phyloP scores from a whole-genome alignment of 2,888 invertebrate genomes.

The Hemicrepidius hirtus region DNA sequence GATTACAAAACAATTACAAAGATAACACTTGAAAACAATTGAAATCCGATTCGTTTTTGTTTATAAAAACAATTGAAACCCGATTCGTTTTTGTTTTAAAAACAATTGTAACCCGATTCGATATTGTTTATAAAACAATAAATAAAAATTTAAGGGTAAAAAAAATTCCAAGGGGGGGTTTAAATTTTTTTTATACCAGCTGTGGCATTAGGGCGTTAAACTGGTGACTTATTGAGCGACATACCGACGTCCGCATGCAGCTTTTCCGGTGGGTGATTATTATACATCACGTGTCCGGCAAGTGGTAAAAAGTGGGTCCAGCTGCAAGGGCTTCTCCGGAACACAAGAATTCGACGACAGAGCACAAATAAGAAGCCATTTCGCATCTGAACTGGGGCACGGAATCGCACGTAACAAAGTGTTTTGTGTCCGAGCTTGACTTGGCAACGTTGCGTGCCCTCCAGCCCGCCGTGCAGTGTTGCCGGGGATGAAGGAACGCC shows the following conservation, averaged over 20 bases:
- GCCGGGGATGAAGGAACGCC: slow-evolving; percentile 47
- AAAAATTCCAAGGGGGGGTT: too few species aligned
- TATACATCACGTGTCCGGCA: slow-evolving; percentile 58
- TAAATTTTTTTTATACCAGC: slow-evolving; percentile 9
- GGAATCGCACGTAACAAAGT: slow-evolving; percentile 47
- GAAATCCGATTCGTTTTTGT: too few species aligned
- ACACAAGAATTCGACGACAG: slow-evolving; percentile 52
- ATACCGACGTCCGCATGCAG: slow-evolving; percentile 32
- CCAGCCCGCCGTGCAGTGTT: slow-evolving; percentile 52
- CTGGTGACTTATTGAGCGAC: slow-evolving; percentile 44
- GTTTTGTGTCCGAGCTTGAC: slow-evolving; percentile 51
- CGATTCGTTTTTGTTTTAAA: too few species aligned
- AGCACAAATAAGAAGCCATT: slow-evolving; percentile 62
- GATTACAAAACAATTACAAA: too few species aligned
- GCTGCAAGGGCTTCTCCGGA: slow-evolving; percentile 36
- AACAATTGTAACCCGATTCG: too few species aligned
- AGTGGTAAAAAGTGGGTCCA: slow-evolving; percentile 52
- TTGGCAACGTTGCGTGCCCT: slow-evolving; percentile 66
- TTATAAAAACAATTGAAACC: too few species aligned
- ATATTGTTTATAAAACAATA: too few species aligned
- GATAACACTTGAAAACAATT: too few species aligned
- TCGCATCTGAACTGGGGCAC: slow-evolving; percentile 55
- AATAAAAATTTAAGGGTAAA: too few species aligned
- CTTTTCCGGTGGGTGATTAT: slow-evolving; percentile 14
- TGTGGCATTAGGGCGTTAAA: slow-evolving; percentile 42